Evolutionary conservation across 2,113 vertebrate genomes (phyloP).

Genomic region (Bos indicus): DNA sequence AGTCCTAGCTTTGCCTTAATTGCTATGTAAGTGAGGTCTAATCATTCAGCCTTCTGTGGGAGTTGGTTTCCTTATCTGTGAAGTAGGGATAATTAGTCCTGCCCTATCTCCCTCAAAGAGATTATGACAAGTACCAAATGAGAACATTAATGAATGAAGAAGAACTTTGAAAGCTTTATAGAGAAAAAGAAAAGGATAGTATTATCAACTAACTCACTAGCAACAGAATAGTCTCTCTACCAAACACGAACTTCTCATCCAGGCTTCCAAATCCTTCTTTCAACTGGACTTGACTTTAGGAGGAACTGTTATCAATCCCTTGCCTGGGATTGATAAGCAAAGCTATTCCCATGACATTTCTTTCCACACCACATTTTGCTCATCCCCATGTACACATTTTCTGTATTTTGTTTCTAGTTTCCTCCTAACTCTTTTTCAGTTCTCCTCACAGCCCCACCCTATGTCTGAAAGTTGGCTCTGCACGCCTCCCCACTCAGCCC

Average conservation of each 20-base stretch:
- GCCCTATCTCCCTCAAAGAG: constrained; percentile 39
- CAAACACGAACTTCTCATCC: neutral
- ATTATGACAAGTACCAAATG: neutral
- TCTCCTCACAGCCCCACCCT: neutral
- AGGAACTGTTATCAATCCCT: neutral
- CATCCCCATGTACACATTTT: neutral
- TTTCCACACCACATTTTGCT: neutral
- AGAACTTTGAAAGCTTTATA: neutral
- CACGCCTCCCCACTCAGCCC: accelerated
- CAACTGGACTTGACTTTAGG: neutral
- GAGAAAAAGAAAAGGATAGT: neutral
- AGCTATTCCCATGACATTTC: neutral
- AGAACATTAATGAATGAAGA: constrained; percentile 45
- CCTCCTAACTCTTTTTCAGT: neutral
- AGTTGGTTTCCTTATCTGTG: constrained; percentile 60
- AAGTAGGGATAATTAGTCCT: constrained; percentile 52
- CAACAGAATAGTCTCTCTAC: neutral
- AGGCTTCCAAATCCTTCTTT: neutral
- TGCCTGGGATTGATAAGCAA: neutral
- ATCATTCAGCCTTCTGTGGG: constrained; percentile 5
- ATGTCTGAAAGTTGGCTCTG: neutral
- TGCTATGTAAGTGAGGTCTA: constrained; percentile 29
- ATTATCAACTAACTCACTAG: neutral
- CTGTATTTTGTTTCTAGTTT: neutral
- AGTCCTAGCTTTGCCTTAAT: neutral